Percentiles rank a stretch among this genome's conserved stretches.
phyloP scores from a whole-genome alignment of 2,113 vertebrate species.

The Tupaia chinensis region DNA sequence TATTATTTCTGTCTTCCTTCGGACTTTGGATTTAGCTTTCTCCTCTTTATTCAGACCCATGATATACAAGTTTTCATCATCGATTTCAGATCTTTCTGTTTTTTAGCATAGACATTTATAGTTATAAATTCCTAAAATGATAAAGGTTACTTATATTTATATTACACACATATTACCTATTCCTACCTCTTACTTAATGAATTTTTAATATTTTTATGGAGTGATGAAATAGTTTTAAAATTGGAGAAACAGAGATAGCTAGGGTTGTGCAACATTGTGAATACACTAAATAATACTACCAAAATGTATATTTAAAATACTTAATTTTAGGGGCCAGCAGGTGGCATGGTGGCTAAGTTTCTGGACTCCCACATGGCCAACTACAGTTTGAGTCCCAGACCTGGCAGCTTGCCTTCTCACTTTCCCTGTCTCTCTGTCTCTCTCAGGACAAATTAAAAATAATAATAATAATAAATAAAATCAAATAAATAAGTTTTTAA shows the following conservation, averaged over 20 bases:
- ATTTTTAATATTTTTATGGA: background rate
- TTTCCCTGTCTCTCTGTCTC: no score
- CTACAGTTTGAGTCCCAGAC: no score
- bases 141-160: background rate
- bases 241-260: background rate
- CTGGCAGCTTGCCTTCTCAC: no score
- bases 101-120: background rate
- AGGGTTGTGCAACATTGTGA: background rate
- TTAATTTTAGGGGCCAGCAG: background rate
- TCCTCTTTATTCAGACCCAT: no score
- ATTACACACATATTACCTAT: background rate
- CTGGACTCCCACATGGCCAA: no score
- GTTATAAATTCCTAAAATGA: background rate
- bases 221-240: background rate
- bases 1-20: no score
- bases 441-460: no score
- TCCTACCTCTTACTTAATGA: background rate
- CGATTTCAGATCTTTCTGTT: background rate
- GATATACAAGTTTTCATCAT: no score
- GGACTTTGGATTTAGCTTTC: no score
- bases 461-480: no score
- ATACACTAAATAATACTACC: background rate
- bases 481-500: no score
- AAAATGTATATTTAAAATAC: background rate
- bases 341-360: no score